Evolutionary conservation across 1,140 invertebrate species (phyloP), one percentile per base, ranked within the genome.

Genomic region (Penaeus indicus): DNA sequence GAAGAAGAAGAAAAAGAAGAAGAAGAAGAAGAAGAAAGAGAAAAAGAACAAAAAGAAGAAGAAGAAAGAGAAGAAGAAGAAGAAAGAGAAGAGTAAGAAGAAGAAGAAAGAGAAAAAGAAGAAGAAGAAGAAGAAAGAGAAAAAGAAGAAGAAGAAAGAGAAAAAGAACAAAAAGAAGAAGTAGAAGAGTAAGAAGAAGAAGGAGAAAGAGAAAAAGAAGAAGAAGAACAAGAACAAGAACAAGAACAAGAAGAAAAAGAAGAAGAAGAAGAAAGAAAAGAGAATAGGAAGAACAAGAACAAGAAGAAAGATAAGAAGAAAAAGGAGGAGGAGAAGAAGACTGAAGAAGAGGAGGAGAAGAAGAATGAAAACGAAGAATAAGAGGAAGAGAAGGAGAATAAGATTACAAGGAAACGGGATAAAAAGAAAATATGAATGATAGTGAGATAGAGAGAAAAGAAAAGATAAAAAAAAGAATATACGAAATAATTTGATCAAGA

Each of bases 221-320:
- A 64, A n/a, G 16, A 64, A 64, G 16, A 64, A n/a, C 16, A 64
- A 64, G 63, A 64, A n/a, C 16, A 64, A 64, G 63, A 64, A 18
- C 16, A 64, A 64, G 63, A n/a, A 64, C 16, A 64, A n/a, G n/a
- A n/a, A n/a, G n/a, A 64, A n/a, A 18, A 64, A n/a, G n/a, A n/a
- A 64, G n/a, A 64, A 18, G n/a, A 64, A 18, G n/a, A 64, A n/a
- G n/a, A 64, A 64, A 64, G 63, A 64, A 64, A 64, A 64, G 16
- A n/a, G 63, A 64, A 64, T 64, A 64, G 63, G 63, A 64, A 64
- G 63, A n/a, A 64, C 63, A 64, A n/a, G n/a, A 64, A n/a, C n/a
- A n/a, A 64, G 16, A 64, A n/a, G 63, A 64, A 64, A n/a, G n/a
- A n/a, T 64, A 64, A 64, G 63, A 64, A n/a, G n/a, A 64, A 16